Conservation (phyloP, 1,140 invertebrate species). For the Bombyx mori region DNA sequence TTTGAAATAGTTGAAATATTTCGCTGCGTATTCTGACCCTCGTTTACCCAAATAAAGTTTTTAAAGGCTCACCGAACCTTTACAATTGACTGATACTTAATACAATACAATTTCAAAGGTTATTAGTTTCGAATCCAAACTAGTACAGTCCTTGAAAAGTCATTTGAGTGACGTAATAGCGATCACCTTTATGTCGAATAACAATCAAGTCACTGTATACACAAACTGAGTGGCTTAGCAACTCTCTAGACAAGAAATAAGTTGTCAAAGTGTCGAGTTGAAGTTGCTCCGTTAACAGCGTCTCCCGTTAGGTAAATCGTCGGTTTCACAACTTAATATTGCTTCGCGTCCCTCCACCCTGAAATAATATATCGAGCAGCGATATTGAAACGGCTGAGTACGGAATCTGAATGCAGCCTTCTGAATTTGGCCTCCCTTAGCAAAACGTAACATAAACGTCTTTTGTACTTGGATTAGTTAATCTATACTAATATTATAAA, state of each 20-base stretch:
- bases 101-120: conserved; percentile 5
- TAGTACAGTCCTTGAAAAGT: conserved; percentile 12
- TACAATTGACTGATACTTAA: conserved; percentile 11
- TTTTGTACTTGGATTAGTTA: conserved; percentile 37
- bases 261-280: conserved; percentile 67
- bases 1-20: conserved; percentile 33
- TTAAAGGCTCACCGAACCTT: conserved; percentile 11
- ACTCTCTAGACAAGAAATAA: conserved; percentile 65
- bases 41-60: conserved; percentile 21
- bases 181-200: conserved; percentile 27
- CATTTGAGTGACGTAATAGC: conserved; percentile 21
- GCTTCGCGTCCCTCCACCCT: conserved; percentile 38
- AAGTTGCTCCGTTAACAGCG: conserved; percentile 60
- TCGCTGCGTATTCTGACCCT: conserved; percentile 25
- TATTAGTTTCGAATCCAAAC: conserved; percentile 11
- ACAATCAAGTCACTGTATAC: conserved; percentile 53
- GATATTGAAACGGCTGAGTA: conserved; percentile 56
- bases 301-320: conserved; percentile 63
- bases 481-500: too few species aligned
- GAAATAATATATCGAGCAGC: conserved; percentile 61
- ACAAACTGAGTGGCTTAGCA: conserved; percentile 56
- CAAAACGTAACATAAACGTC: conserved; percentile 54
- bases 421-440: conserved; percentile 32
- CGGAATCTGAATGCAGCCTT: conserved; percentile 44
- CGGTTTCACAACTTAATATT: conserved; percentile 66